Conservation (phyloP, 2,113 vertebrate genomes). For the Myiozetetes cayanensis region DNA sequence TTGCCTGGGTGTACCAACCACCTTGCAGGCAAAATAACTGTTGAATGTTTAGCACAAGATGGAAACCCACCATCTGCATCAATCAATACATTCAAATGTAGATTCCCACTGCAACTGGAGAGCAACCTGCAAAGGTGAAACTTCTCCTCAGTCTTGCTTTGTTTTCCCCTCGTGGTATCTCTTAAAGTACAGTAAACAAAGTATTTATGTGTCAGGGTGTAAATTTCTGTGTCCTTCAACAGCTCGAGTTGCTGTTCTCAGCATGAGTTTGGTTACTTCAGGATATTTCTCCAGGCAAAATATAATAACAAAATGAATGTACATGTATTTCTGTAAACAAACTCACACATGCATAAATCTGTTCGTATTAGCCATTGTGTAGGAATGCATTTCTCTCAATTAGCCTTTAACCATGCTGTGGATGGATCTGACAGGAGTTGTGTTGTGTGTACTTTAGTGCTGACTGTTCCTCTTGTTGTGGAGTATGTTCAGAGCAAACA, state of each 20-base stretch:
- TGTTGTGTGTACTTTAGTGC: neutral
- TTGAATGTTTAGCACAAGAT: neutral
- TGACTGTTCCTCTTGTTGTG: neutral
- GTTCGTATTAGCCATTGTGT: neutral
- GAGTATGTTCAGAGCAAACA: constrained; percentile 47
- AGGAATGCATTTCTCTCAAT: neutral
- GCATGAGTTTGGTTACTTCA: neutral
- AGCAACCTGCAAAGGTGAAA: neutral
- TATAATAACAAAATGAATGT: neutral
- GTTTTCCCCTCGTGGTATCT: neutral
- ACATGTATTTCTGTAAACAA: neutral
- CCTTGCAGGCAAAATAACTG: neutral
- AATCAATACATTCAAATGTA: neutral
- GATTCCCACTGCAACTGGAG: neutral
- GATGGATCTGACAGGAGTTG: constrained; percentile 4
- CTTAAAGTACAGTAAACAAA: constrained; percentile 6
- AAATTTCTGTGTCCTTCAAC: neutral
- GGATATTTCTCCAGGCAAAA: neutral
- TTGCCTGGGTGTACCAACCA: neutral
- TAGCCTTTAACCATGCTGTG: neutral
- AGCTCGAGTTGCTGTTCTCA: neutral
- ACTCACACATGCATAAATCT: neutral
- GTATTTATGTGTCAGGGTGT: neutral
- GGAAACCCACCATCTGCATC: neutral
- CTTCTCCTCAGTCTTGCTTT: neutral